Percentiles rank a stretch among this genome's conserved stretches.
These are phyloP conservation scores for Drosophila macrospina DNA, from an alignment of 2,888 invertebrate species.

Conservation along the genomic window DNA sequence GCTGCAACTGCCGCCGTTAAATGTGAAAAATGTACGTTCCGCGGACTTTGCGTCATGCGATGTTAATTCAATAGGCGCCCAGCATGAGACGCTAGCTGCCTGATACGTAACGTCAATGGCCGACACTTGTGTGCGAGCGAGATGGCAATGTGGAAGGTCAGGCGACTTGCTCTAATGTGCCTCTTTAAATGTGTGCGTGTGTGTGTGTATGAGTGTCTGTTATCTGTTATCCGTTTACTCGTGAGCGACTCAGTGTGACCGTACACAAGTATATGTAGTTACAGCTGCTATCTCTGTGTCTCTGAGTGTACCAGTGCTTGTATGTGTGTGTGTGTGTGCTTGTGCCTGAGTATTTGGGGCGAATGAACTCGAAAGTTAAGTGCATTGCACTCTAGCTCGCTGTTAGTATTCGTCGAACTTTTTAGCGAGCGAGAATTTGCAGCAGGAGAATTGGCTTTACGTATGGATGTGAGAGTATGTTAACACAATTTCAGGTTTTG, in stretches of 20 bases:
- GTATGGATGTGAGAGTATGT: neutral
- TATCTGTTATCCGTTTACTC: slow-evolving; percentile 62
- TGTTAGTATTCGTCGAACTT: slow-evolving; percentile 13
- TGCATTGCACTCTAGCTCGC: slow-evolving; percentile 68
- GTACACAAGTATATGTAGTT: slow-evolving; percentile 13
- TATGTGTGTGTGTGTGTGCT: neutral
- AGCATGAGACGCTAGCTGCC: slow-evolving; percentile 41
- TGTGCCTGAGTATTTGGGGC: slow-evolving; percentile 54
- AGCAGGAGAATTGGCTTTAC: slow-evolving; percentile 2
- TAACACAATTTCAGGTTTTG: neutral
- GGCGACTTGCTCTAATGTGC: slow-evolving; percentile 29
- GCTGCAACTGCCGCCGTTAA: slow-evolving; percentile 25
- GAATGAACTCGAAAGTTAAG: slow-evolving; percentile 69
- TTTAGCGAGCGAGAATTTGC: slow-evolving; percentile 3
- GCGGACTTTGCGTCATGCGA: slow-evolving; percentile 86
- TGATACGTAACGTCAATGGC: slow-evolving; percentile 69
- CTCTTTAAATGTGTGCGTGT: slow-evolving; percentile 3
- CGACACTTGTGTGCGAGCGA: slow-evolving; percentile 46
- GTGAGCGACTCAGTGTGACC: slow-evolving; percentile 46
- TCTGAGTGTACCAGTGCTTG: neutral
- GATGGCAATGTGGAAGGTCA: slow-evolving; percentile 63
- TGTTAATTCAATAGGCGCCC: slow-evolving; percentile 84
- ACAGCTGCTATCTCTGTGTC: slow-evolving; percentile 2
- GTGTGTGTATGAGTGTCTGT: slow-evolving; percentile 45
- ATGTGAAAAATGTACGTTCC: slow-evolving; percentile 73